These are phyloP conservation scores for Phrynocephalus versicolor DNA, from an alignment of 2,113 vertebrate species.

Conservation along the genomic window DNA sequence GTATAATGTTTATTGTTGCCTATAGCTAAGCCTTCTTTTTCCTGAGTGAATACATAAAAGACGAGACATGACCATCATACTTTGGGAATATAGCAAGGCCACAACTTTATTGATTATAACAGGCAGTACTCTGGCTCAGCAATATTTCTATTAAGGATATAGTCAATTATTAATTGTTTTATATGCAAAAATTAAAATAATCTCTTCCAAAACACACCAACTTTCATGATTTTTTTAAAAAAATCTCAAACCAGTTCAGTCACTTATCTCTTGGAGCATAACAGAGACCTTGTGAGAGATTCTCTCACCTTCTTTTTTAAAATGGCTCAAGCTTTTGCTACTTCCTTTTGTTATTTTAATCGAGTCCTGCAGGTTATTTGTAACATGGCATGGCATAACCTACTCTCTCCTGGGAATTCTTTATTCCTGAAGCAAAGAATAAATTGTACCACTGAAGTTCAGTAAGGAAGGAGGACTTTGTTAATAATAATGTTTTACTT, in stretches of 20 bases:
- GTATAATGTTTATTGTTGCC: no score
- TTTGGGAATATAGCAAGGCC: no score
- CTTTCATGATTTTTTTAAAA: not conserved
- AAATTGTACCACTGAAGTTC: conserved; percentile 24
- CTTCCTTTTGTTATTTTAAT: not conserved
- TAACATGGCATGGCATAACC: not conserved
- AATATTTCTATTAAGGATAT: no score
- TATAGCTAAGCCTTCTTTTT: no score
- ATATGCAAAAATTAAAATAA: no score
- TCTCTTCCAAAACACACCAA: not conserved
- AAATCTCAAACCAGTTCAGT: not conserved
- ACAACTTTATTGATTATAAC: no score
- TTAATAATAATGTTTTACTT: conserved; percentile 10
- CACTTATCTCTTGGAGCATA: not conserved
- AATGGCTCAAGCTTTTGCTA: conserved; percentile 13
- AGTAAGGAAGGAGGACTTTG: not conserved
- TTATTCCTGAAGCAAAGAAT: conserved; percentile 12
- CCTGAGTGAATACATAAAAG: no score
- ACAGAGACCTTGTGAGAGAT: not conserved
- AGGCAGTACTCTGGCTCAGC: no score
- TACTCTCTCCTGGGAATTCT: conserved; percentile 22
- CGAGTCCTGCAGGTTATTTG: conserved; percentile 25
- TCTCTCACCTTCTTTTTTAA: conserved; percentile 6
- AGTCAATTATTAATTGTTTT: no score
- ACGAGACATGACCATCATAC: no score